Conservation (phyloP, 1,140 invertebrate genomes). For the Thereuonema tuberculata region DNA sequence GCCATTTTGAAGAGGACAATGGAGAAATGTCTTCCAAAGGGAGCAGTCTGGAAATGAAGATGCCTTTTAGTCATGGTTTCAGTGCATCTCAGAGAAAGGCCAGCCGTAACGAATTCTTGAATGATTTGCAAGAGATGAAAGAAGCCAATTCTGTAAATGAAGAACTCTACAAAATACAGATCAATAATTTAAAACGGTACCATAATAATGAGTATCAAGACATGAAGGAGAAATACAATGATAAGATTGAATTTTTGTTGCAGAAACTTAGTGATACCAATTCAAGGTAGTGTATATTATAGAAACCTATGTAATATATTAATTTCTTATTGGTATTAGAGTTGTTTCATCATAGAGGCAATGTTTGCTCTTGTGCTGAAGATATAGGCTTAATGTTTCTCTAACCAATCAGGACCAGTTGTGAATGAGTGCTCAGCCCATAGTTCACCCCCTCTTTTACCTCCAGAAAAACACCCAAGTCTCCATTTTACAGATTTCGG, state of each 20-base stretch:
- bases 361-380: too few species aligned
- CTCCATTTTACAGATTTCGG: too few species aligned
- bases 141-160: too few species aligned
- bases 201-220: constrained; percentile 45
- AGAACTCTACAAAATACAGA: constrained; percentile 39
- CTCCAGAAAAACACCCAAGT: too few species aligned
- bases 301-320: neutral
- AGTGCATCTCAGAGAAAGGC: neutral
- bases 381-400: neutral
- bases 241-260: constrained; percentile 56
- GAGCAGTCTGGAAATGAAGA: neutral
- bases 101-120: neutral
- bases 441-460: too few species aligned
- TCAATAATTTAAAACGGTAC: constrained; percentile 47
- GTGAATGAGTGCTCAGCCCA: too few species aligned
- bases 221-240: constrained; percentile 50
- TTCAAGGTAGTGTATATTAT: too few species aligned
- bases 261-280: constrained; percentile 65
- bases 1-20: constrained; percentile 2
- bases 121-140: neutral
- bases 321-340: too few species aligned
- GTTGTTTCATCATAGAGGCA: too few species aligned
- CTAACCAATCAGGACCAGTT: too few species aligned
- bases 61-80: neutral
- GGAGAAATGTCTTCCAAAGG: neutral